Percentiles rank a stretch among this genome's conserved stretches.
Evolutionary conservation across 92 coral and sea anemone genomes (phyloP).

Genomic region (Meandrina meandrites): DNA sequence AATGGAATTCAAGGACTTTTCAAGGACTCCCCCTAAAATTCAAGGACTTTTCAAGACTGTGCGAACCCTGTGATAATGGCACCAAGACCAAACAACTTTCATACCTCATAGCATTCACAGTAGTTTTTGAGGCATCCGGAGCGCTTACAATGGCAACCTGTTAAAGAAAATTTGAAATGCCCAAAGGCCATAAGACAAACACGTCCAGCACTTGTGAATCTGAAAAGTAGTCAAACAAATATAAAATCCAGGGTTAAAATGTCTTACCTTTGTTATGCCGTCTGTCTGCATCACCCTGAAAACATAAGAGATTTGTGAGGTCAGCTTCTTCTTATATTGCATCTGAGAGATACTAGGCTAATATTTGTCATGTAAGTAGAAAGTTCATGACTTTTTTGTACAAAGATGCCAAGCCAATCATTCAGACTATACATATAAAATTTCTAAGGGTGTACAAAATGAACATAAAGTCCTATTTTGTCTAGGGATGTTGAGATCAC

Average conservation of each 20-base stretch:
- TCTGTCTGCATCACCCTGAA: constrained; percentile 94
- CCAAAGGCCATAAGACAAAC: neutral
- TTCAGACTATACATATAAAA: neutral
- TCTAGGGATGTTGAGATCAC: no score
- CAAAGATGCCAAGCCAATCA: neutral
- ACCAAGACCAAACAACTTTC: neutral
- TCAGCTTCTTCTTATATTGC: neutral
- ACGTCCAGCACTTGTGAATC: neutral
- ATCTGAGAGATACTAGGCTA: neutral
- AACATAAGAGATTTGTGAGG: neutral
- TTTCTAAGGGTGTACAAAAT: no score
- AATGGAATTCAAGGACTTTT: no score
- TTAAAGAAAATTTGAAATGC: neutral
- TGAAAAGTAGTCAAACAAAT: neutral
- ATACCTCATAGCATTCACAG: constrained; percentile 99
- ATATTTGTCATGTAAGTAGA: neutral
- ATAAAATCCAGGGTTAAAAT: neutral
- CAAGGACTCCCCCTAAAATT: no score
- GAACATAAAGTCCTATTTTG: no score
- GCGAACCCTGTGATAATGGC: no score
- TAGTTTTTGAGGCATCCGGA: constrained; percentile 98
- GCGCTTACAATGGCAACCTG: constrained; percentile 98
- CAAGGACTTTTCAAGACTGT: no score
- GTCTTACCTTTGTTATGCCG: constrained; percentile 91
- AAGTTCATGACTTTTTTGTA: no score